A percentile compares a stretch with the other conserved stretches of the same genome.
Evolutionary conservation across 2,113 vertebrate species (phyloP).

Genomic region (Archilochus colubris): DNA sequence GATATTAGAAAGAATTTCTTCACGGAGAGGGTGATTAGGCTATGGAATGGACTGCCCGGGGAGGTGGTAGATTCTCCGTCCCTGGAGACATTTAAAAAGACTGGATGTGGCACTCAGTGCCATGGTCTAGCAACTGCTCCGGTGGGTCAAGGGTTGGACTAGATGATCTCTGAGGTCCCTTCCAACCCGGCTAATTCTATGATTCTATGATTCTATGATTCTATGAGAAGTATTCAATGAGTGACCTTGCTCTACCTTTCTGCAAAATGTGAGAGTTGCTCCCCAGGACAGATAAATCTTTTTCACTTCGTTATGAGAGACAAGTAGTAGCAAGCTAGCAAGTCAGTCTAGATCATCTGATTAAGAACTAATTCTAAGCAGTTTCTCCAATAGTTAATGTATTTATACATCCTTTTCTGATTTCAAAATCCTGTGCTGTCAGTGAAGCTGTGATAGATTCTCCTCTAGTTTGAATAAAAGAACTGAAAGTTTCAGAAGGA

Average conservation of each 20-base stretch:
- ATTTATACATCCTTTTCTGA: conserved; percentile 8
- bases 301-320: neutral
- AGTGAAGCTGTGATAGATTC: neutral
- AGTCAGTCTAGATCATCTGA: conserved; percentile 12
- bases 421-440: conserved; percentile 16
- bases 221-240: neutral
- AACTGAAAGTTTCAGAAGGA: neutral
- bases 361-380: conserved; percentile 12
- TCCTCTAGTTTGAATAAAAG: neutral
- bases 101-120: no score
- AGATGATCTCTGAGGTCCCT: no score
- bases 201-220: no score
- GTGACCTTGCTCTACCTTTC: conserved; percentile 13
- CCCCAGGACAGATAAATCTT: neutral
- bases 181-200: no score
- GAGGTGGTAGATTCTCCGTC: no score
- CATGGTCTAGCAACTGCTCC: no score
- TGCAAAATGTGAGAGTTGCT: neutral
- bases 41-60: no score
- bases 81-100: no score
- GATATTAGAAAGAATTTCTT: no score
- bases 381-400: neutral
- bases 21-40: no score
- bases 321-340: neutral
- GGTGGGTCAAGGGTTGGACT: no score